Evolutionary conservation across 23 tunicate species (phyloP).

Genomic region (Halocynthia roretzi): DNA sequence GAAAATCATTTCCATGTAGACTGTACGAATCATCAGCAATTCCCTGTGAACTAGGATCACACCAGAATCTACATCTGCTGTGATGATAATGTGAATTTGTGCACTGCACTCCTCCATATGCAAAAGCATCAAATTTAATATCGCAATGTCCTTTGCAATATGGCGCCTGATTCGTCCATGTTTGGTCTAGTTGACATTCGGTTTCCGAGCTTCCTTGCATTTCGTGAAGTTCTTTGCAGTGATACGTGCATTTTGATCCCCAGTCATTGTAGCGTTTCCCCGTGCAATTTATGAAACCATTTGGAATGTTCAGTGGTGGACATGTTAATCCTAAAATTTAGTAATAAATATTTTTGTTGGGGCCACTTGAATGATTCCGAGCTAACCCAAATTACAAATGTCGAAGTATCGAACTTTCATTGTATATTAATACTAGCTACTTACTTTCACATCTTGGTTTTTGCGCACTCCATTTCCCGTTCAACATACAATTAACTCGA

Average conservation of each 20-base stretch:
- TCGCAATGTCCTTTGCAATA: conserved; percentile 72
- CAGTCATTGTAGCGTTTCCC: conserved; percentile 24
- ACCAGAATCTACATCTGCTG: conserved; percentile 37
- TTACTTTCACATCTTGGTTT: conserved; percentile 68
- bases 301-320: conserved; percentile 50
- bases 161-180: conserved; percentile 57
- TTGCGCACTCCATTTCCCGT: conserved; percentile 50
- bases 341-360: not conserved
- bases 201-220: conserved; percentile 27
- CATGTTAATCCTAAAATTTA: conserved; percentile 30
- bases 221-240: conserved; percentile 36
- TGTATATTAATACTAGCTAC: not conserved
- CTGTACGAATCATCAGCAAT: not conserved
- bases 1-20: conserved; percentile 19
- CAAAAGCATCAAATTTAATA: conserved; percentile 11
- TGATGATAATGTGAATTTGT: conserved; percentile 55
- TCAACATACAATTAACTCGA: conserved; percentile 36
- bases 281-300: conserved; percentile 45
- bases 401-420: not conserved
- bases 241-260: conserved; percentile 34
- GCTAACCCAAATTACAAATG: not conserved
- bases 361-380: not conserved
- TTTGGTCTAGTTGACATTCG: conserved; percentile 32
- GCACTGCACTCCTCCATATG: conserved; percentile 41
- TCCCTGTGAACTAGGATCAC: conserved; percentile 10